Evolutionary conservation across 2,888 invertebrate genomes (phyloP).

Genomic region (Siphlonurus alternatus): DNA sequence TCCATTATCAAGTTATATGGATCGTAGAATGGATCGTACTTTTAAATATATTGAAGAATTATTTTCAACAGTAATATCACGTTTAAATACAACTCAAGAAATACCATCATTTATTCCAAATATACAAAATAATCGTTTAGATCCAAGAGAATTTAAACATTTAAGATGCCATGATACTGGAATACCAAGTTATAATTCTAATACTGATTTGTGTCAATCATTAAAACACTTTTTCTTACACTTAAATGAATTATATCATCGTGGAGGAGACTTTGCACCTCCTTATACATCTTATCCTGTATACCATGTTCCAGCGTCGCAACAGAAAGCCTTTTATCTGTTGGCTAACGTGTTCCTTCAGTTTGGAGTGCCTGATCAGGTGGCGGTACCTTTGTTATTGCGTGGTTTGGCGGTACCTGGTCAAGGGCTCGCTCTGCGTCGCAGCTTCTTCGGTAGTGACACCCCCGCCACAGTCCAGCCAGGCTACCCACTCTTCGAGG

Average conservation of each 20-base stretch:
- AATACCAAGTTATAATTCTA: not conserved
- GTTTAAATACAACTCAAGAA: not conserved
- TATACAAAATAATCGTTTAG: not conserved
- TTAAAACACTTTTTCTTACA: not conserved
- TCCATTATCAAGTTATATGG: not conserved
- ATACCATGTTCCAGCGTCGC: not conserved
- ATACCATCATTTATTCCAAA: no score
- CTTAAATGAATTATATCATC: not conserved
- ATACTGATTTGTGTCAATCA: not conserved
- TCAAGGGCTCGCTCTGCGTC: not conserved
- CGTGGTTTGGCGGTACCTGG: not conserved
- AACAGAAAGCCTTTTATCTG: slow-evolving; percentile 1
- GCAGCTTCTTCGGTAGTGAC: not conserved
- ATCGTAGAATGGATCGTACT: not conserved
- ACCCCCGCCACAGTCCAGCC: not conserved
- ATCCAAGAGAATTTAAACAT: not conserved
- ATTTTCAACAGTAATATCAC: not conserved
- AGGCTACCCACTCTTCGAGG: not conserved
- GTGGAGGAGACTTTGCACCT: not conserved
- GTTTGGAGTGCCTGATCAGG: not conserved
- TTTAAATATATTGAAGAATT: not conserved
- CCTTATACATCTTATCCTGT: not conserved
- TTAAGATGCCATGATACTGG: not conserved
- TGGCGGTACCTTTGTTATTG: not conserved
- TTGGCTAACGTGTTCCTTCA: slow-evolving; percentile 2